Evolutionary conservation across 2,888 invertebrate genomes (phyloP).

Genomic region (Glomeris marginata): DNA sequence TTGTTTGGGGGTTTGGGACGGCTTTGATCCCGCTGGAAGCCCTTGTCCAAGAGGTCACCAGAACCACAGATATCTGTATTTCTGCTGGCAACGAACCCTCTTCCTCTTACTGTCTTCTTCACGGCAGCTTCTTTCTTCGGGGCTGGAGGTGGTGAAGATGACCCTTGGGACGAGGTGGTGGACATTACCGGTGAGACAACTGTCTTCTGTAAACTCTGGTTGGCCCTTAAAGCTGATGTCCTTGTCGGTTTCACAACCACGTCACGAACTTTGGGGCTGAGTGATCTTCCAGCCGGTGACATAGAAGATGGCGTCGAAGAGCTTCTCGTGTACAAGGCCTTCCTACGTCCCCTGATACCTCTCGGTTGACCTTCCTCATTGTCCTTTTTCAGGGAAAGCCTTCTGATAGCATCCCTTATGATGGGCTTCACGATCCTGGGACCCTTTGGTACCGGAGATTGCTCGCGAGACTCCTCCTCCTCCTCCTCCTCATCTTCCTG

Average conservation of each 20-base stretch:
- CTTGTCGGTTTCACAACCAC: conserved; percentile 23
- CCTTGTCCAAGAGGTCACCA: background rate
- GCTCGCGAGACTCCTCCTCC: conserved; percentile 14
- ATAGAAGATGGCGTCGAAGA: conserved; percentile 16
- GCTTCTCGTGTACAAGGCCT: conserved; percentile 28
- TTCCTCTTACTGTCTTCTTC: background rate
- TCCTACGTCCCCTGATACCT: conserved; percentile 47
- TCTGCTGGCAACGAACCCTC: background rate
- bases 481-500: conserved; percentile 15
- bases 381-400: conserved; percentile 16
- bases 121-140: conserved; percentile 6
- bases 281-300: conserved; percentile 18
- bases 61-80: background rate
- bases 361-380: conserved; percentile 36
- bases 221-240: conserved; percentile 23
- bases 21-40: conserved; percentile 14
- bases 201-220: conserved; percentile 13
- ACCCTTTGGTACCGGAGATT: conserved; percentile 19
- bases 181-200: background rate
- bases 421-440: conserved; percentile 39
- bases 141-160: background rate
- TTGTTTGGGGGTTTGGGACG: conserved; percentile 48
- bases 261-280: conserved; percentile 16
- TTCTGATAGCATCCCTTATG: conserved; percentile 4
- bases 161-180: background rate